Conservation (phyloP, 2,113 vertebrate genomes). For the Stigmatopora argus region DNA sequence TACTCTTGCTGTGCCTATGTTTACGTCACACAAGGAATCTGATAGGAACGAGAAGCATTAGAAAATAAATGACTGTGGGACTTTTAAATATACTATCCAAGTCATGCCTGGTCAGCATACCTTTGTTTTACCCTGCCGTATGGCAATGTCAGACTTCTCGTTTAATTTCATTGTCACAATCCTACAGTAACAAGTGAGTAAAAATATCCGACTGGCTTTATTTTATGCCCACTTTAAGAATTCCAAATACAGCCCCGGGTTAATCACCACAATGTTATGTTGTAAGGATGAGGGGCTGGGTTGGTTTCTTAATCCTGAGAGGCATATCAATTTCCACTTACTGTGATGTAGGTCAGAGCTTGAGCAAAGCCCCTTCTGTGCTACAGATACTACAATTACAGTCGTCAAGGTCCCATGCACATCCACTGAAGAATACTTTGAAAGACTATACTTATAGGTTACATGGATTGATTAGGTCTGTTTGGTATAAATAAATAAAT, state of each 20-base stretch:
- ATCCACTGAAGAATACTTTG: constrained; percentile 25
- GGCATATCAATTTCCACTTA: constrained; percentile 58
- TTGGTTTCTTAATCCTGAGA: constrained; percentile 61
- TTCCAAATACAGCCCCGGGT: constrained; percentile 51
- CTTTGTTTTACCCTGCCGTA: constrained; percentile 10
- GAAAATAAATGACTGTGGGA: constrained; percentile 39
- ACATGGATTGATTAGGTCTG: constrained; percentile 3
- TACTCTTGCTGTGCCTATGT: constrained; percentile 42
- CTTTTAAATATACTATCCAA: background rate
- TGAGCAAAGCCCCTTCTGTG: constrained; percentile 47
- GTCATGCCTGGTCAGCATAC: constrained; percentile 3
- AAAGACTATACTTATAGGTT: constrained; percentile 19
- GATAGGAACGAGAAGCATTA: constrained; percentile 18
- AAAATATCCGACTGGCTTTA: constrained; percentile 35
- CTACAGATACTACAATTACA: constrained; percentile 42
- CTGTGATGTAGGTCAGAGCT: constrained; percentile 65
- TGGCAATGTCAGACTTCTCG: constrained; percentile 5
- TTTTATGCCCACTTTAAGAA: constrained; percentile 44
- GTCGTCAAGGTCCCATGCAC: constrained; percentile 12
- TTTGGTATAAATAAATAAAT: background rate
- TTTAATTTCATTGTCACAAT: constrained; percentile 4
- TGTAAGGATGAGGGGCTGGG: constrained; percentile 41
- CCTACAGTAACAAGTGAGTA: constrained; percentile 21
- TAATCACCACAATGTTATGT: constrained; percentile 56
- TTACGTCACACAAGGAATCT: constrained; percentile 45